Evolutionary conservation across 2,797 vertebrate genomes (phyloP).

Genomic region (Betta splendens): DNA sequence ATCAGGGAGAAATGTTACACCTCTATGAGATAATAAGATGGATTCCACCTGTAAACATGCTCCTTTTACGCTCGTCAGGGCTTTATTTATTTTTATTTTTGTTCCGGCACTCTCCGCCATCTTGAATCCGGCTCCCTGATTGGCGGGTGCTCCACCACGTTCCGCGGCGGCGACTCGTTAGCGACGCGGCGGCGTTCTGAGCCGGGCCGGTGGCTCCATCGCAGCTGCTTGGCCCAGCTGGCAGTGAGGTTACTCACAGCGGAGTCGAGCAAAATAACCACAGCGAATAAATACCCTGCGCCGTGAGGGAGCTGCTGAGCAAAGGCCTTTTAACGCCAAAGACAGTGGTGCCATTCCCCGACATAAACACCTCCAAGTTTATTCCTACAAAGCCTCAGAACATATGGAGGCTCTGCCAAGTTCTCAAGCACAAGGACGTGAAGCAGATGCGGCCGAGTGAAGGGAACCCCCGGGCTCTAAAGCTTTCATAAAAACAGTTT

Average conservation of each 20-base stretch:
- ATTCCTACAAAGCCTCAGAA: neutral
- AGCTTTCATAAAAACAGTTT: constrained; percentile 3
- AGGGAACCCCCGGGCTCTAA: constrained; percentile 38
- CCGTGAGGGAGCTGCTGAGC: neutral
- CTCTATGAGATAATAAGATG: constrained; percentile 32
- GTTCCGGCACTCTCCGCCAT: neutral
- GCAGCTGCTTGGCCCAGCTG: neutral
- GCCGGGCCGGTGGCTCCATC: neutral
- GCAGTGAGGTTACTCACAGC: neutral
- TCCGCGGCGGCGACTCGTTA: neutral
- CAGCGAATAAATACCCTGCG: neutral
- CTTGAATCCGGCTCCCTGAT: neutral
- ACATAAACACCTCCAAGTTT: neutral
- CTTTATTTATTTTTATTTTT: too few species aligned
- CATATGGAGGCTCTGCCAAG: constrained; percentile 1
- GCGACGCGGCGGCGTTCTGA: neutral
- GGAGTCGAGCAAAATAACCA: neutral
- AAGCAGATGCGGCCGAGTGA: neutral
- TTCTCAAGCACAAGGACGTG: neutral
- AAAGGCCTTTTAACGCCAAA: too few species aligned
- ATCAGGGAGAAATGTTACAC: constrained; percentile 35
- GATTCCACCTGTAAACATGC: neutral
- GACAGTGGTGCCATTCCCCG: neutral
- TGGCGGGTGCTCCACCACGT: neutral
- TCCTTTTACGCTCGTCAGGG: constrained; percentile 1